These are phyloP conservation scores for Catocala fraxini DNA, from an alignment of 2,888 invertebrate genomes.

Conservation along the genomic window DNA sequence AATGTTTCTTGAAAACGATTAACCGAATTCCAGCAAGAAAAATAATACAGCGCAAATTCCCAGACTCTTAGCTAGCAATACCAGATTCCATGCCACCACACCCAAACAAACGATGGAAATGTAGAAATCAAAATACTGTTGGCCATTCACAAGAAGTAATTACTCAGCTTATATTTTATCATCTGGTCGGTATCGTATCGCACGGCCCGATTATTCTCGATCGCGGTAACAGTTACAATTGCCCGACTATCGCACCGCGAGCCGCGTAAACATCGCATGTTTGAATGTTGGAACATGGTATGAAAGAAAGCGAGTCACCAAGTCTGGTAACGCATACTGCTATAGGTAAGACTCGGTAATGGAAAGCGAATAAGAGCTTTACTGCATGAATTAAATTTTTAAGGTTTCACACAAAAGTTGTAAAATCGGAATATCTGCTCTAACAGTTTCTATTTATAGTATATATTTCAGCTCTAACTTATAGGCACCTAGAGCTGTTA, in stretches of 20 bases:
- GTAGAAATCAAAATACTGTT: constrained; percentile 16
- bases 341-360: too few relatives aligned
- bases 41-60: constrained; percentile 1
- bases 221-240: constrained; percentile 81
- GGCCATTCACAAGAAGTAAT: constrained; percentile 38
- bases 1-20: too few relatives aligned
- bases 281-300: constrained; percentile 62
- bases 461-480: too few relatives aligned
- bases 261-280: constrained; percentile 70
- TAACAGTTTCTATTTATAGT: too few relatives aligned
- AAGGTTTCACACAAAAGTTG: too few relatives aligned
- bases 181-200: constrained; percentile 75
- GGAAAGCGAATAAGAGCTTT: too few relatives aligned
- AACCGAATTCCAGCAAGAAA: too few relatives aligned
- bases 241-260: constrained; percentile 69
- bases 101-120: constrained; percentile 2
- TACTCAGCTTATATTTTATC: constrained; percentile 45
- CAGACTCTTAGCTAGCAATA: not conserved
- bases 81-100: not conserved
- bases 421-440: too few relatives aligned
- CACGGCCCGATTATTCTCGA: constrained; percentile 76
- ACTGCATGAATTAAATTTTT: too few relatives aligned
- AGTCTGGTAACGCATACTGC: too few relatives aligned
- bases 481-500: too few relatives aligned
- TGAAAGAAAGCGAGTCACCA: not conserved